Percentiles rank a stretch among this genome's conserved stretches.
Evolutionary conservation across 2,888 invertebrate genomes (phyloP).

Genomic region (Drosophila putrida): DNA sequence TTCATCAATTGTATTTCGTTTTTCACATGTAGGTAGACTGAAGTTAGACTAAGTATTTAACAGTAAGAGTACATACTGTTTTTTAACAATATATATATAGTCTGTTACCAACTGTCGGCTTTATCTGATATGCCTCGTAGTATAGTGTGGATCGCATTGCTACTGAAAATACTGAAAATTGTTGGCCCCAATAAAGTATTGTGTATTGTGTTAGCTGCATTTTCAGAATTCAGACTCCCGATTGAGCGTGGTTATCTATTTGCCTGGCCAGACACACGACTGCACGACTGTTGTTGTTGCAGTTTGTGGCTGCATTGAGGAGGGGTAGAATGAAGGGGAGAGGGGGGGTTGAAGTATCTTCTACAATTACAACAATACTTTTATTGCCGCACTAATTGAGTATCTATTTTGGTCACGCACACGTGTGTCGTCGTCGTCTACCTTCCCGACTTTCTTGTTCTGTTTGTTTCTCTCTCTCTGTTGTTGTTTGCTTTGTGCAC

Average conservation of each 20-base stretch:
- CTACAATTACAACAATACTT: constrained; percentile 68
- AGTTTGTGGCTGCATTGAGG: constrained; percentile 21
- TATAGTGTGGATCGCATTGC: not conserved
- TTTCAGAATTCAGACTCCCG: constrained; percentile 9
- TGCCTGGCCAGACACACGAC: constrained; percentile 56
- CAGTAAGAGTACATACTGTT: no score
- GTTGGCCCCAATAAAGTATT: constrained; percentile 29
- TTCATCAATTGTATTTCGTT: no score
- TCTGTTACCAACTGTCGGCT: not conserved
- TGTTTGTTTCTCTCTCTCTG: constrained; percentile 14
- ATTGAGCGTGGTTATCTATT: constrained; percentile 37
- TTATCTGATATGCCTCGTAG: not conserved
- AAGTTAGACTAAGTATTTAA: no score
- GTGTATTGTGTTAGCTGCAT: constrained; percentile 28
- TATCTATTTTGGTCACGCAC: constrained; percentile 76
- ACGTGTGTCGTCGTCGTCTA: constrained; percentile 34
- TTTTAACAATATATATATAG: no score
- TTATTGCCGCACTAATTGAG: constrained; percentile 77
- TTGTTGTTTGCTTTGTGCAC: constrained; percentile 31
- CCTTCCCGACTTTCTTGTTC: constrained; percentile 13
- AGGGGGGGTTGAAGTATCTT: constrained; percentile 25
- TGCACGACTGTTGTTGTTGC: constrained; percentile 57
- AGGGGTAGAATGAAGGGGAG: constrained; percentile 1
- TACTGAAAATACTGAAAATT: not conserved
- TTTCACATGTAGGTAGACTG: no score